A percentile compares a stretch with the other conserved stretches of the same genome.
These are phyloP conservation scores for Rhodinocichla rosea DNA, from an alignment of 2,113 vertebrate species.

Conservation along the genomic window DNA sequence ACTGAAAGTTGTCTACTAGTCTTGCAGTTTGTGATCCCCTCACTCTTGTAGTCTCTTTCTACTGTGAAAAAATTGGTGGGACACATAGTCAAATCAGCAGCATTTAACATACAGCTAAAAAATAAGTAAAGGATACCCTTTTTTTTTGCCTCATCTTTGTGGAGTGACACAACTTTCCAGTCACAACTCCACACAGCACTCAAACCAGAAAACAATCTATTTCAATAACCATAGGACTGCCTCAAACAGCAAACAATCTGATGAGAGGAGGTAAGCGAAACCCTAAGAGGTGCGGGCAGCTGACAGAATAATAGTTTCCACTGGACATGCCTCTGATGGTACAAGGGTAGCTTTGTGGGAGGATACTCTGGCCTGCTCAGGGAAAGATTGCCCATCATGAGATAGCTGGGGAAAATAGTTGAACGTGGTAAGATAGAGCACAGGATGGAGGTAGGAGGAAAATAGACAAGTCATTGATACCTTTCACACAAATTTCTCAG, in stretches of 20 bases:
- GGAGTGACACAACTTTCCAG: not conserved
- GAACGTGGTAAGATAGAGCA: not conserved
- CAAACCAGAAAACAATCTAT: not conserved
- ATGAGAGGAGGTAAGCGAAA: not conserved
- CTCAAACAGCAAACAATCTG: not conserved
- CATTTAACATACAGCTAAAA: not conserved
- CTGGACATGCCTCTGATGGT: not conserved
- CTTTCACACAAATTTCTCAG: slow-evolving; percentile 23
- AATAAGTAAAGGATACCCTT: not conserved
- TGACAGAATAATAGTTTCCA: not conserved
- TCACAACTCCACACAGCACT: not conserved
- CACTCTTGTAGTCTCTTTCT: not conserved
- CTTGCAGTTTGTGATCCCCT: not conserved
- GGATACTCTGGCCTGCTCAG: not conserved
- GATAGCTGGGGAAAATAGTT: accelerated
- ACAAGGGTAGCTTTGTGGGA: not conserved
- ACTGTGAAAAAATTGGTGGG: not conserved
- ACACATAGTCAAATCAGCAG: not conserved
- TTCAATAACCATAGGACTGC: not conserved
- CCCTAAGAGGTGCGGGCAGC: too few relatives aligned
- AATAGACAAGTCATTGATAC: not conserved
- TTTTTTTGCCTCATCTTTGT: not conserved
- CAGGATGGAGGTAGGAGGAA: not conserved
- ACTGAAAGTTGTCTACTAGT: not conserved
- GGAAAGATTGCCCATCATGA: not conserved